Conservation (phyloP, 2,113 vertebrate species). For the Mesembrinibis cayennensis region DNA sequence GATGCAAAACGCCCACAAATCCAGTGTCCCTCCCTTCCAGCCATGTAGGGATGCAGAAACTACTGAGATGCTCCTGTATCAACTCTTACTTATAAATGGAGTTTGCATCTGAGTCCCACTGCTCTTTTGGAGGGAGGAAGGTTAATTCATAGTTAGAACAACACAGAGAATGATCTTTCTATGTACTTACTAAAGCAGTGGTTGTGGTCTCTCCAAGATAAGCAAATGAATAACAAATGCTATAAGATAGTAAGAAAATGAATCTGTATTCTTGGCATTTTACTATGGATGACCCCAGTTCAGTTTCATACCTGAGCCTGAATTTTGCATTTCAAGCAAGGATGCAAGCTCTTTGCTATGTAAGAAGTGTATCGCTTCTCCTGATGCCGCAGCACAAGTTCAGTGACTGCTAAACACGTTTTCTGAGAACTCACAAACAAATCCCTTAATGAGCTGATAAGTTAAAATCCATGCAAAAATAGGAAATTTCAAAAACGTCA, state of each 20-base stretch:
- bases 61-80: neutral
- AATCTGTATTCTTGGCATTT: neutral
- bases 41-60: neutral
- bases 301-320: neutral
- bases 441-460: neutral
- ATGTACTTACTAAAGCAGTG: neutral
- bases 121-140: neutral
- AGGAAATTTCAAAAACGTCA: neutral
- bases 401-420: neutral
- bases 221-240: neutral
- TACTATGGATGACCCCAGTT: neutral
- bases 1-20: neutral
- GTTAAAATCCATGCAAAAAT: neutral
- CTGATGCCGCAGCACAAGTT: neutral
- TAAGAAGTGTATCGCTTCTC: neutral
- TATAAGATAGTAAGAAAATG: neutral
- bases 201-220: neutral
- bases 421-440: neutral
- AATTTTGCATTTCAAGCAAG: neutral
- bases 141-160: neutral
- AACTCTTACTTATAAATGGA: neutral
- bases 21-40: neutral
- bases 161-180: neutral
- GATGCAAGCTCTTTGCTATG: neutral
- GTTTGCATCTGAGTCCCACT: accelerated